Evolutionary conservation across 1,140 invertebrate genomes (phyloP).

Genomic region (Marisa cornuarietis): DNA sequence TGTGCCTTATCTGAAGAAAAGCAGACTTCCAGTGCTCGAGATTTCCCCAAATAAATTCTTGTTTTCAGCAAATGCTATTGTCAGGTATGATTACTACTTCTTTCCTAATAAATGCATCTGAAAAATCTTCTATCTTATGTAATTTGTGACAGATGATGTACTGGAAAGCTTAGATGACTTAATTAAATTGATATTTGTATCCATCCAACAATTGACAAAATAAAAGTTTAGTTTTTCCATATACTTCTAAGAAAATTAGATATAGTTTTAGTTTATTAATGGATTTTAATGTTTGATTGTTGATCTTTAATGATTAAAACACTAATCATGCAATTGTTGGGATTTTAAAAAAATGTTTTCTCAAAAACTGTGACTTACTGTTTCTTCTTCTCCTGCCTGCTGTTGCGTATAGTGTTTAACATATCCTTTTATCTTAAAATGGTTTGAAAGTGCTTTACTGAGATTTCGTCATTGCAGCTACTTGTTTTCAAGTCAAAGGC

Average conservation of each 20-base stretch:
- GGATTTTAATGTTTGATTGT: too few species aligned
- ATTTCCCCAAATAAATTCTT: constrained; percentile 34
- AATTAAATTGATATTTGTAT: neutral
- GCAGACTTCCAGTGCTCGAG: constrained; percentile 47
- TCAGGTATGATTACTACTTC: constrained; percentile 29
- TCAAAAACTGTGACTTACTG: too few species aligned
- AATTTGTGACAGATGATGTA: neutral
- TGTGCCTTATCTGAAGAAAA: constrained; percentile 36
- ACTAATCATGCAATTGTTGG: too few species aligned
- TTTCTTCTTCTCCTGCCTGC: neutral
- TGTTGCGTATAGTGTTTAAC: neutral
- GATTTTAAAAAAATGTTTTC: too few species aligned
- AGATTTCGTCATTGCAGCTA: neutral
- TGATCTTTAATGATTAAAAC: too few species aligned
- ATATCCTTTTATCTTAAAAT: neutral
- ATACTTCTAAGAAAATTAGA: neutral
- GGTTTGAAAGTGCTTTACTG: neutral
- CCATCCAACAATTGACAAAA: too few species aligned
- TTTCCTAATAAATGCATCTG: neutral
- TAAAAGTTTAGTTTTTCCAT: too few species aligned
- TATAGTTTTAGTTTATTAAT: neutral
- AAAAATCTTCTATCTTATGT: neutral
- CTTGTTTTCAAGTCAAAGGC: constrained; percentile 3
- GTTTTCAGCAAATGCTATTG: constrained; percentile 44
- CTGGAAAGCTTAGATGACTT: neutral